phyloP scores from a whole-genome alignment of 1,140 invertebrate species.

The Drosophila kanapiae region DNA sequence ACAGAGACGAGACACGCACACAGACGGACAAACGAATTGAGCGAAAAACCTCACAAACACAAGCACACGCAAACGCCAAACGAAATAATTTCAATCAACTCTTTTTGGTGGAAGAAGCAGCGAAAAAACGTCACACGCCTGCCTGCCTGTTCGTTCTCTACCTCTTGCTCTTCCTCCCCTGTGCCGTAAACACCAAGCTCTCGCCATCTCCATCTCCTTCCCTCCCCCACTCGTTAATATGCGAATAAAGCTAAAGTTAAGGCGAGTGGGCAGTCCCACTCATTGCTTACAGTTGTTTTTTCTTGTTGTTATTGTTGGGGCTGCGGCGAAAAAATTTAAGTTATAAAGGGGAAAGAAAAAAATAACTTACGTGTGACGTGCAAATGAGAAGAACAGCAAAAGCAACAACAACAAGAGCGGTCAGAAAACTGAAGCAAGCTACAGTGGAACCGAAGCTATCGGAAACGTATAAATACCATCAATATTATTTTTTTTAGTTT shows the following conservation, averaged over 20 bases:
- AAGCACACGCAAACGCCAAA: constrained; percentile 38
- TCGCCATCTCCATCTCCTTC: constrained; percentile 2
- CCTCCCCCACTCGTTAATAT: constrained; percentile 51
- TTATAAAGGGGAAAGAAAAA: constrained; percentile 62
- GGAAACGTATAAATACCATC: not conserved
- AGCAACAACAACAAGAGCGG: constrained; percentile 36
- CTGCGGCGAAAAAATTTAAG: constrained; percentile 75
- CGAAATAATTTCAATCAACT: constrained; percentile 82
- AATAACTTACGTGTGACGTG: constrained; percentile 68
- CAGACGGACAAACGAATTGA: constrained; percentile 50
- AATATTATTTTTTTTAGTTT: no score
- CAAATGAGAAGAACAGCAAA: constrained; percentile 64
- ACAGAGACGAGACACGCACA: constrained; percentile 42
- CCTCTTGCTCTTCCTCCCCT: constrained; percentile 8
- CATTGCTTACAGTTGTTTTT: constrained; percentile 43
- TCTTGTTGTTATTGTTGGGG: constrained; percentile 35
- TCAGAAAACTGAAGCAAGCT: constrained; percentile 44
- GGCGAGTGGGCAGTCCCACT: constrained; percentile 43
- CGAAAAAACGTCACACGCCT: constrained; percentile 76
- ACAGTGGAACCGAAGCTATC: constrained; percentile 1
- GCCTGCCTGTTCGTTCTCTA: constrained; percentile 22
- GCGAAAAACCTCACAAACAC: constrained; percentile 60
- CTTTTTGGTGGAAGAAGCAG: constrained; percentile 64
- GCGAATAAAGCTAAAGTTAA: constrained; percentile 57
- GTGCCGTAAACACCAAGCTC: constrained; percentile 6